phyloP scores from a whole-genome alignment of 2,888 invertebrate genomes.

The Dynastes hyllus region DNA sequence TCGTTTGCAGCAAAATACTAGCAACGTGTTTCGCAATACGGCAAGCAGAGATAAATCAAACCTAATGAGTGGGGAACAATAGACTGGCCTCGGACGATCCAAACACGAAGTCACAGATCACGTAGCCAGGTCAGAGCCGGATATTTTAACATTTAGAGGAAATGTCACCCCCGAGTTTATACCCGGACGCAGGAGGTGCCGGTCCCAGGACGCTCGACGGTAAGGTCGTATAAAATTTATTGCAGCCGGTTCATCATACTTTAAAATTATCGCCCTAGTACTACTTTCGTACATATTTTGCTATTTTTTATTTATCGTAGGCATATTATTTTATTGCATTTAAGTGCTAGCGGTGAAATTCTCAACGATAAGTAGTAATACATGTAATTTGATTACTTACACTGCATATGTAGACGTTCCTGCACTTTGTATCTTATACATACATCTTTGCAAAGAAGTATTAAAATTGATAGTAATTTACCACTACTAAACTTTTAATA shows the following conservation, averaged over 20 bases:
- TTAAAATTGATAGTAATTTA: too few relatives aligned
- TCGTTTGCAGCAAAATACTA: too few relatives aligned
- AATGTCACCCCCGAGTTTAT: slow-evolving; percentile 67
- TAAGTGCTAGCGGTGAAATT: neutral
- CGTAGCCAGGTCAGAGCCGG: slow-evolving; percentile 64
- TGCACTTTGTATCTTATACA: too few relatives aligned
- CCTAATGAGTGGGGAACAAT: slow-evolving; percentile 66
- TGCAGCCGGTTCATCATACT: slow-evolving; percentile 44
- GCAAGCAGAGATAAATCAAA: slow-evolving; percentile 62
- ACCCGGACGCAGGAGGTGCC: slow-evolving; percentile 52
- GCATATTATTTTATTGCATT: neutral
- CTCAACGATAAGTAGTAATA: too few relatives aligned
- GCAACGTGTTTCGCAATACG: neutral
- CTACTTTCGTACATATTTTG: slow-evolving; percentile 8
- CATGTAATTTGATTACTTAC: too few relatives aligned
- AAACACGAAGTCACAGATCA: slow-evolving; percentile 68
- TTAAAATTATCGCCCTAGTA: slow-evolving; percentile 46
- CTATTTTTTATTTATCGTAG: slow-evolving; percentile 25
- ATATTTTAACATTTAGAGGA: slow-evolving; percentile 68
- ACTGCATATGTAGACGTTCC: too few relatives aligned
- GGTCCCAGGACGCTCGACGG: slow-evolving; percentile 49
- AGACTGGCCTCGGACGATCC: slow-evolving; percentile 59
- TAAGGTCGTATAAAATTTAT: slow-evolving; percentile 61
- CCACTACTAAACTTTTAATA: too few relatives aligned
- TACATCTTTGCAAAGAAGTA: too few relatives aligned